These are phyloP conservation scores for Habrosyne pyritoides DNA, from an alignment of 2,888 invertebrate species.

Conservation along the genomic window DNA sequence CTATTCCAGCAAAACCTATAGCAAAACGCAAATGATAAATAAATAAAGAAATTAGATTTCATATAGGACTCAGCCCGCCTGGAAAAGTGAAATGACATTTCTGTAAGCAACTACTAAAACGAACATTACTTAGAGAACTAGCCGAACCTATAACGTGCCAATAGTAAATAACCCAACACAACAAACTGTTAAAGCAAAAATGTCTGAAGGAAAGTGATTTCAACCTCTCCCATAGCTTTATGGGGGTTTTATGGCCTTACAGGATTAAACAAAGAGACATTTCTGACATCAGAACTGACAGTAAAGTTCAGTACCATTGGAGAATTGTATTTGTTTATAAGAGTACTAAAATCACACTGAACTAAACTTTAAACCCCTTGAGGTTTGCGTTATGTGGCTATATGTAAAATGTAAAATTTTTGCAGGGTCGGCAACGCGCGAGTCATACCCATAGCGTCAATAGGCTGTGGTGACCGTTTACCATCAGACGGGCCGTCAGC, in stretches of 20 bases:
- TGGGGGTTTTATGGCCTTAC: neutral
- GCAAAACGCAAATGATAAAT: neutral
- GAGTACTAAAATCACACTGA: too few relatives aligned
- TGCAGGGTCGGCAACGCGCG: too few relatives aligned
- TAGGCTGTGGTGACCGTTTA: too few relatives aligned
- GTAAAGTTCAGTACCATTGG: neutral
- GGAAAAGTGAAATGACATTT: neutral
- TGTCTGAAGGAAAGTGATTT: constrained; percentile 8
- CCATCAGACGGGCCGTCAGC: too few relatives aligned
- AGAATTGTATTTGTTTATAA: neutral
- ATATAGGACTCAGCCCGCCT: neutral
- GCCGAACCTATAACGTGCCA: neutral
- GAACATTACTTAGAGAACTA: neutral
- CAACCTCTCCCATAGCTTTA: neutral
- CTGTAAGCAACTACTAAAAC: neutral
- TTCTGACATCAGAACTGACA: neutral
- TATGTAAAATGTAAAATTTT: too few relatives aligned
- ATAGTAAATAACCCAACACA: constrained; percentile 2
- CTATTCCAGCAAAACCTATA: neutral
- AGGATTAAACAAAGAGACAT: neutral
- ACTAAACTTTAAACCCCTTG: too few relatives aligned
- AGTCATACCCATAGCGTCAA: too few relatives aligned
- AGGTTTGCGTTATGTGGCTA: too few relatives aligned
- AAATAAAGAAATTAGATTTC: neutral
- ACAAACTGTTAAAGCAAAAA: neutral